These are phyloP conservation scores for Lamprotornis superbus DNA, from an alignment of 2,113 vertebrate species.

Conservation along the genomic window DNA sequence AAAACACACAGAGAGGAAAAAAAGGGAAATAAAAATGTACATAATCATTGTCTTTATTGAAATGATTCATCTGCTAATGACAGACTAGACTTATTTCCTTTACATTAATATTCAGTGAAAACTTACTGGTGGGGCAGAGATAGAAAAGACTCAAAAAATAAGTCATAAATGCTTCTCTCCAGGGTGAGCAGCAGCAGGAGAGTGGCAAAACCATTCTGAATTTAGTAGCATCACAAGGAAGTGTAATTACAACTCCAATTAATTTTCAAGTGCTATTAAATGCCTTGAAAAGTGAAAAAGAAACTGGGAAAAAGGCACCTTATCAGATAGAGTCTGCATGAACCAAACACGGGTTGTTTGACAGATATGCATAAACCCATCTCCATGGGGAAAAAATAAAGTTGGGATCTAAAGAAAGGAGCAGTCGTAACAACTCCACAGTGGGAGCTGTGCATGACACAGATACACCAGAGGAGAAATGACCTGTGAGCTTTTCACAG, in stretches of 20 bases:
- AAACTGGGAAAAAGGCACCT: background rate
- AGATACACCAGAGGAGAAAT: background rate
- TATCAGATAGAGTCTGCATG: background rate
- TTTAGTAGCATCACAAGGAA: background rate
- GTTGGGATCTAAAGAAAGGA: background rate
- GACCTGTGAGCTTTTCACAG: background rate
- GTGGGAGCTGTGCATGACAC: background rate
- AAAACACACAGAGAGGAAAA: background rate
- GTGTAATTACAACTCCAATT: background rate
- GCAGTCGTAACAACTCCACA: background rate
- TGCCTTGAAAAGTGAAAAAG: background rate
- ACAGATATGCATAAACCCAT: background rate
- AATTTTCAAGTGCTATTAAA: background rate
- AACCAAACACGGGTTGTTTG: background rate
- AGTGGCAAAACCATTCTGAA: background rate
- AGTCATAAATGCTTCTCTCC: background rate
- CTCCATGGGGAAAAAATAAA: background rate
- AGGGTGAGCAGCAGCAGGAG: background rate
- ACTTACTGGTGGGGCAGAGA: background rate
- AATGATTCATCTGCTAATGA: background rate
- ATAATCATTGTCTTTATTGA: background rate
- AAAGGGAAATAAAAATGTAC: background rate
- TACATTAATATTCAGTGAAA: background rate
- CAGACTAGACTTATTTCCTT: background rate
- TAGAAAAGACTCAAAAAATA: background rate